phyloP scores from a whole-genome alignment of 2,888 invertebrate genomes.

The Ophioninae sp. region DNA sequence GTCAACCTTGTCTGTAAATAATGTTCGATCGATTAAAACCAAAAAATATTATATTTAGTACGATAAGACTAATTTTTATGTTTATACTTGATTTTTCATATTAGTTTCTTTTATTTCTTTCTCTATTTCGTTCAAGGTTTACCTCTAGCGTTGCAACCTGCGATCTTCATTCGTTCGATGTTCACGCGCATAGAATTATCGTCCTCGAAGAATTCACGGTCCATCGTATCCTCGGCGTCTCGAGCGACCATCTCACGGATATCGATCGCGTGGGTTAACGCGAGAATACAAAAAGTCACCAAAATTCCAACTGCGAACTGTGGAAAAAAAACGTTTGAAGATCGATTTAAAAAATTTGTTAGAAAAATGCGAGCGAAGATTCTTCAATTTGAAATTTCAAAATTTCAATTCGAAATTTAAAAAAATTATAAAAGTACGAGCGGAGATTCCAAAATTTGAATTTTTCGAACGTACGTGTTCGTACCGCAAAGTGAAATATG shows the following conservation, averaged over 20 bases:
- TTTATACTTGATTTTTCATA: background rate
- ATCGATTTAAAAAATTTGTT: background rate
- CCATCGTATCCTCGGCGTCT: conserved; percentile 80
- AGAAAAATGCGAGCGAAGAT: background rate
- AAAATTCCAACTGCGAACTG: conserved; percentile 78
- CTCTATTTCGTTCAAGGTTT: conserved; percentile 9
- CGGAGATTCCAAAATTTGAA: background rate
- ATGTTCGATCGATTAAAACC: conserved; percentile 5
- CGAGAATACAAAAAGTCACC: conserved; percentile 78
- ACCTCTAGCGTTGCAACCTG: conserved; percentile 81
- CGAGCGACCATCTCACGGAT: conserved; percentile 80
- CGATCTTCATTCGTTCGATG: conserved; percentile 80
- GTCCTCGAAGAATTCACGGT: conserved; percentile 78
- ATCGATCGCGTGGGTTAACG: conserved; percentile 79
- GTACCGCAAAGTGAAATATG: too few relatives aligned
- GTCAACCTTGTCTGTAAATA: conserved; percentile 78
- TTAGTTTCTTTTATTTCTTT: background rate
- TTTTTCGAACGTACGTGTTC: background rate
- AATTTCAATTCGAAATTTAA: too few relatives aligned
- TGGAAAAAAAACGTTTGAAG: background rate
- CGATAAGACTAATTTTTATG: background rate
- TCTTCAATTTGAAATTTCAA: background rate
- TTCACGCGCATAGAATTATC: conserved; percentile 79
- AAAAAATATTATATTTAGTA: background rate
- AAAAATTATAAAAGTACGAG: too few relatives aligned